Conservation (phyloP, 1,140 invertebrate genomes). For the Chlorops oryzae region DNA sequence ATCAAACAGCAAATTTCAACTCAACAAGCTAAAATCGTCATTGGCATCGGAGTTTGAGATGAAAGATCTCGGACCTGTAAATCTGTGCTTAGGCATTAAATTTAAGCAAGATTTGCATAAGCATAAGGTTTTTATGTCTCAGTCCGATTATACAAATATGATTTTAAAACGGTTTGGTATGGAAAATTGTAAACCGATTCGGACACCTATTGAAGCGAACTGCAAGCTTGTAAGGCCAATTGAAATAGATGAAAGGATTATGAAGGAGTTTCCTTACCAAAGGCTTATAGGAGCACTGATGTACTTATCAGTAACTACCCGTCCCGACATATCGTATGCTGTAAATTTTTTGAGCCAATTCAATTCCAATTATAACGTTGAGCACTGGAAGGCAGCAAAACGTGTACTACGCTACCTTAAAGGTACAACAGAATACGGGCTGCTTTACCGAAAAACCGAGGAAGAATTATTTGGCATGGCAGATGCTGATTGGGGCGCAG, state of each 20-base stretch:
- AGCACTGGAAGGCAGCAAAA: too few relatives aligned
- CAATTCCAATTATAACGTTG: conserved; percentile 33
- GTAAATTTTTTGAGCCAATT: conserved; percentile 49
- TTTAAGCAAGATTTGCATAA: not conserved
- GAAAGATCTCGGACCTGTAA: conserved; percentile 4
- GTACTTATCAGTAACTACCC: conserved; percentile 17
- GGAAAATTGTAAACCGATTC: not conserved
- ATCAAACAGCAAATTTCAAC: conserved; percentile 9
- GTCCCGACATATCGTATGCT: conserved; percentile 50
- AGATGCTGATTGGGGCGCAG: conserved; percentile 14
- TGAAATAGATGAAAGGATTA: not conserved
- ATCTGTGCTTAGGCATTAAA: not conserved
- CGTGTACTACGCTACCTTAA: too few relatives aligned
- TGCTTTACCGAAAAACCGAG: too few relatives aligned
- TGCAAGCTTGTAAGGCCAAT: not conserved
- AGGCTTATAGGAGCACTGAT: conserved; percentile 17
- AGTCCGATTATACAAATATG: too few relatives aligned
- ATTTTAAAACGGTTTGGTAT: not conserved
- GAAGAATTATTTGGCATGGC: too few relatives aligned
- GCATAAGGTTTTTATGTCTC: not conserved
- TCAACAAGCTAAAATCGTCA: conserved; percentile 5
- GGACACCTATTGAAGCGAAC: conserved; percentile 1
- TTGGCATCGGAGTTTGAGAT: conserved; percentile 7
- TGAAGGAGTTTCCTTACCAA: conserved; percentile 12
- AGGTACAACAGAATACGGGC: too few relatives aligned